Base-by-base conservation (phyloP, 2,797 vertebrate genomes). In the Naso thynnoides region DNA sequence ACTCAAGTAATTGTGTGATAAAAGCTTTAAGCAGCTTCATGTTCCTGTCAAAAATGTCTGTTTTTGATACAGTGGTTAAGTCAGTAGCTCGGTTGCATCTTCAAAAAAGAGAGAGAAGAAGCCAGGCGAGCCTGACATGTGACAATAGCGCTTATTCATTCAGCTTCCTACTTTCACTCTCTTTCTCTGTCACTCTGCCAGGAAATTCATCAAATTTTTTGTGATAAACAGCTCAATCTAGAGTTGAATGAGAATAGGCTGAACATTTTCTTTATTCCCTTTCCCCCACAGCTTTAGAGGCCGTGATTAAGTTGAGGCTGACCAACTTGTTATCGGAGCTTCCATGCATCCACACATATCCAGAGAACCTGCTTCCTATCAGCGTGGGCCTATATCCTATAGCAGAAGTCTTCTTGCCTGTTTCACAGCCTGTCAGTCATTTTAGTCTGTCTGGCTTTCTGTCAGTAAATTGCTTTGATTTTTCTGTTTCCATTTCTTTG, bases 241-340 rank as follows among this genome's bases (percentile, higher is more conserved):
- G 42, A 82, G 45, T 71, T 68, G 74, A 81, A 84, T 82, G 62
- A 77, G 58, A 76, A 67, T 49, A 59, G 64, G 47, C 74, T 60
- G 50, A 82, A 38, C 64, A 47, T 59, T 75, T 53, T 63, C 26
- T 84, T 81, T 76, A 77, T 80, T 76, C 69, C 57, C 33, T 6
- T 71, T 76, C 23, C 41, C 36, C 70, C 72, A 8, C 38, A 72
- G 45, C 52, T 64, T 81, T 78, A 75, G 58, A 71, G 69, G 56
- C 56, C 19, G 39, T 49, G 71, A 81, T 86, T 77, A 56, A 76
- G 79, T 78, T 60, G 67, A 81, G 55, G 77, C 79, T 82, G 87
- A 86, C 87, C 81, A 61, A 63, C 73, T 85, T 79, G 88, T 91
- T 93, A 94, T 94, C 91, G 61, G 71, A 45, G 73, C 73, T 72